Evolutionary conservation across 1,140 invertebrate species (phyloP), one percentile per base, ranked within the genome.

Genomic region (Drosophila kurseongensis): DNA sequence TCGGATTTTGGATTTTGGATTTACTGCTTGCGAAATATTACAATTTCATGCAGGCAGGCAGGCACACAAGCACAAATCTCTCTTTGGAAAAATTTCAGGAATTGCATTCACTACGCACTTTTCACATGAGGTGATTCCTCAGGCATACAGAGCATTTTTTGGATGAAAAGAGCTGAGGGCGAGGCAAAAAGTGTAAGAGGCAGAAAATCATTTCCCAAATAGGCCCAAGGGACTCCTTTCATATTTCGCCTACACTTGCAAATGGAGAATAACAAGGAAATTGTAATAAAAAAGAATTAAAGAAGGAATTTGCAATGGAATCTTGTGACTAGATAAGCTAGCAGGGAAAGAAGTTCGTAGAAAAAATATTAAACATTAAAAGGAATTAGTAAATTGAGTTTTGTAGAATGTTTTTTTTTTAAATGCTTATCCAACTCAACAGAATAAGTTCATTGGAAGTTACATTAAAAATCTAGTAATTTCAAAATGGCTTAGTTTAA

Each of bases 51-150:
- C n/a, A 36, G 32, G 14, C 14, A 29, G 6, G 4, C 27, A 44
- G 10, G 14, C 32, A 4, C 50, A n/a, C 29, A 32, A 38, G 36
- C 36, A 38, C 9, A 12, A 12, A 38, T 35, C 5, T 4, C 6
- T 23, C 29, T 47, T 61, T 13, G 27, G 4, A 35, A 32, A 23
- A 58, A 51, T 55, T 55, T 10, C 48, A 55, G 48, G 41, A 68
- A 69, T 69, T 67, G 66, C 62, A 69, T 69, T 69, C 62, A 69
- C 45, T 55, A 67, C 41, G 48, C 66, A 69, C 66, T 52, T 68
- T 66, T 66, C 63, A 38, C 45, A 67, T 65, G 29, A 47, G 56
- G 9, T 32, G 51, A 23, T 40, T 55, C 35, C 13, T 29, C 40
- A 36, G 40, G 38, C 48, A 36, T 29, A 59, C 55, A 65, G 38